These are phyloP conservation scores for Heliangelus exortis DNA, from an alignment of 2,797 vertebrate species.

Conservation along the genomic window DNA sequence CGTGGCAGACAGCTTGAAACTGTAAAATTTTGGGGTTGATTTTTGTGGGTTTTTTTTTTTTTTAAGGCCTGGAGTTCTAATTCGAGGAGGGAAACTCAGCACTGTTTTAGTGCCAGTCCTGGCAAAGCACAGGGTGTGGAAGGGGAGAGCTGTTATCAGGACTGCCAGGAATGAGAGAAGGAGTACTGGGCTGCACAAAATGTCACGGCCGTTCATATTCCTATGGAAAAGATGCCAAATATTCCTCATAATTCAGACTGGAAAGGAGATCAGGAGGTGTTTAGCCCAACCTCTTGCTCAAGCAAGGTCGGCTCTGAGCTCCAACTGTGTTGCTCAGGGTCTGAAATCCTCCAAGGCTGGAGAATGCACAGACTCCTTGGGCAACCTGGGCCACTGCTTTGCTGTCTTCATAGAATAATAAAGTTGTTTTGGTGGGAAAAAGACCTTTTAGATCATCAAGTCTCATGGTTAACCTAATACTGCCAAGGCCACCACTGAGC, in stretches of 20 bases:
- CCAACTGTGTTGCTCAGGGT: background rate
- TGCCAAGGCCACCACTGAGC: too few species aligned
- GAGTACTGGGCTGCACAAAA: background rate
- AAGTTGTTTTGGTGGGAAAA: too few species aligned
- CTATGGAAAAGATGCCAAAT: background rate
- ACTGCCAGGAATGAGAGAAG: background rate
- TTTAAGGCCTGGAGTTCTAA: background rate
- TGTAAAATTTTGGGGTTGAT: background rate
- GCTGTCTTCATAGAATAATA: background rate
- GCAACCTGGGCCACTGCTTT: background rate
- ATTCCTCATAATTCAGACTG: background rate
- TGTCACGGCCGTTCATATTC: background rate
- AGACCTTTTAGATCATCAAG: too few species aligned
- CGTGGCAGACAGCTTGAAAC: constrained; percentile 52
- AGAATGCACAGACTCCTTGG: background rate
- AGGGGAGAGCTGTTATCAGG: background rate
- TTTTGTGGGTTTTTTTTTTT: background rate
- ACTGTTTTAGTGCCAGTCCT: background rate
- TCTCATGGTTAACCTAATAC: too few species aligned
- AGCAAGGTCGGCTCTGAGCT: background rate
- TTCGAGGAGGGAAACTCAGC: background rate
- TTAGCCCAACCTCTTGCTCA: background rate
- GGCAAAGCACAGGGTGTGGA: background rate
- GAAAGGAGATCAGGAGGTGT: background rate
- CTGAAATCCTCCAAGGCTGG: background rate